phyloP scores from a whole-genome alignment of 2,113 vertebrate species.

The Orientallactaga bullata region DNA sequence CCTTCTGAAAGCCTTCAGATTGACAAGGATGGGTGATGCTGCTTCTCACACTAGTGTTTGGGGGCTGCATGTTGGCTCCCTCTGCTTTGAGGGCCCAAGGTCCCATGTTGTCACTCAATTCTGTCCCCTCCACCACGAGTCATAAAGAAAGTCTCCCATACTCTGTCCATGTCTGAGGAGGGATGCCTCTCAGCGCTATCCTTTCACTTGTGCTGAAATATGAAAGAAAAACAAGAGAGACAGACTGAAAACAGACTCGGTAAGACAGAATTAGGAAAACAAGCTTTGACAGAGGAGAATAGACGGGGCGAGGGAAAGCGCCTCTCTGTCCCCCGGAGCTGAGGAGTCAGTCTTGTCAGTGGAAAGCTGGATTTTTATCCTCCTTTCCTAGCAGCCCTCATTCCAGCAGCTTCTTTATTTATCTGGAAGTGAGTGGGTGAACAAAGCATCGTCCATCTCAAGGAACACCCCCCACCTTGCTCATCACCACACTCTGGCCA shows the following conservation, averaged over 20 bases:
- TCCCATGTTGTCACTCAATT: background rate
- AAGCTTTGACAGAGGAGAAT: background rate
- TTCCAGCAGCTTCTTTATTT: constrained; percentile 35
- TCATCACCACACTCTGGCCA: constrained; percentile 27
- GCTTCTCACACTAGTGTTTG: background rate
- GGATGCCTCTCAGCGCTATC: background rate
- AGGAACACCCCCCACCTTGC: constrained; percentile 59
- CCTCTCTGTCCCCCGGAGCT: background rate
- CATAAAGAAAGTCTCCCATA: background rate
- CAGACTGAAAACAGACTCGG: constrained; percentile 61
- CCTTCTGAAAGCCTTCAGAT: background rate
- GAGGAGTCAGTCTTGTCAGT: constrained; percentile 9
- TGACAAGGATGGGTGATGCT: background rate
- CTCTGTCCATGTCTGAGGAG: background rate
- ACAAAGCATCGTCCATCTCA: constrained; percentile 26
- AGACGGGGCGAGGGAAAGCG: background rate
- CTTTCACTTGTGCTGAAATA: constrained; percentile 60
- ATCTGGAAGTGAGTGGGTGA: constrained; percentile 16
- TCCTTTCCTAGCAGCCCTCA: background rate
- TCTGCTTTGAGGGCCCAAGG: background rate
- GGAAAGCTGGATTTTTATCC: background rate
- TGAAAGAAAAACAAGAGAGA: constrained; percentile 57
- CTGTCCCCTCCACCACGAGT: background rate
- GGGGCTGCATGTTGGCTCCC: background rate
- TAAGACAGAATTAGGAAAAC: constrained; percentile 49